These are phyloP conservation scores for Lutraria rhynchaena DNA, from an alignment of 1,140 invertebrate species.

Conservation along the genomic window DNA sequence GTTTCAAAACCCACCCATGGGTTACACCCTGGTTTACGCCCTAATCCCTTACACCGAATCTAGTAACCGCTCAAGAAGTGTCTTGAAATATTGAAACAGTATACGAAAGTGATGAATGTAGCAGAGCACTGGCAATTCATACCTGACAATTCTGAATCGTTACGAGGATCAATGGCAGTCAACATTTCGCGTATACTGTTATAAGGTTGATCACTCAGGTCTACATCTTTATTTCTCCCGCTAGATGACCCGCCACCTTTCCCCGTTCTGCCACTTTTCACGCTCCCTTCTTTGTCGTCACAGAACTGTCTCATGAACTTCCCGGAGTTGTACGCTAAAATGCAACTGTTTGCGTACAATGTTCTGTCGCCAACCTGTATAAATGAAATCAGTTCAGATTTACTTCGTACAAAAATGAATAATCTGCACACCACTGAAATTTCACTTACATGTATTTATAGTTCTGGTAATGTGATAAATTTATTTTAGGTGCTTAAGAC, in stretches of 20 bases:
- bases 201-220: slow-evolving; percentile 14
- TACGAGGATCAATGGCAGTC: slow-evolving; percentile 32
- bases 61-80: no score
- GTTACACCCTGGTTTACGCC: no score
- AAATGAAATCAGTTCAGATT: background rate
- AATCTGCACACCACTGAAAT: background rate
- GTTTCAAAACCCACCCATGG: no score
- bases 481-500: no score
- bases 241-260: background rate
- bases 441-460: no score
- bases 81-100: no score
- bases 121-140: no score
- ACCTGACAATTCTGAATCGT: background rate
- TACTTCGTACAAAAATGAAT: background rate
- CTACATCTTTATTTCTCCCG: slow-evolving; percentile 22
- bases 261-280: background rate
- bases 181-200: slow-evolving; percentile 30
- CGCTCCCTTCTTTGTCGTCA: no score
- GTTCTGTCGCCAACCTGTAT: slow-evolving; percentile 20
- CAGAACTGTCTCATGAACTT: slow-evolving; percentile 13
- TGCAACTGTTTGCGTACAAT: slow-evolving; percentile 36
- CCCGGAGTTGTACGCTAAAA: slow-evolving; percentile 28
- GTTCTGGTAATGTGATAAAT: no score
- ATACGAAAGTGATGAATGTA: no score
- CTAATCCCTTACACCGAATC: no score